Percentiles rank a stretch among this genome's conserved stretches.
Evolutionary conservation across 2,797 vertebrate species (phyloP).

Genomic region (Argyrosomus regius): DNA sequence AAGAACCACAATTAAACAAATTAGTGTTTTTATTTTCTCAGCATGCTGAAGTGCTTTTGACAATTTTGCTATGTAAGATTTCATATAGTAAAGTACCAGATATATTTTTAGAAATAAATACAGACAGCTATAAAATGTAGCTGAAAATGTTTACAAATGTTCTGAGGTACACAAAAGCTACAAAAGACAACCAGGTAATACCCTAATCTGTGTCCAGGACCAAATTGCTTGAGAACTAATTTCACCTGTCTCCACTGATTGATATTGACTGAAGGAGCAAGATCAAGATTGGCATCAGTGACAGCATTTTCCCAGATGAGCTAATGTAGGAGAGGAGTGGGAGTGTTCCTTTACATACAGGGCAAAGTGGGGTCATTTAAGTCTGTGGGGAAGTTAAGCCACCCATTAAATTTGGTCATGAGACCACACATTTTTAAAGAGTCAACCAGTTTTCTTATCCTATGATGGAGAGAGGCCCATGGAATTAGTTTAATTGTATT

Average conservation of each 20-base stretch:
- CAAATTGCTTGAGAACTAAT: constrained; percentile 46
- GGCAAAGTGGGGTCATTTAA: no score
- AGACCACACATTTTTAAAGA: no score
- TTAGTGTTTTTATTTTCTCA: constrained; percentile 9
- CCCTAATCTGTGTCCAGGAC: constrained; percentile 18
- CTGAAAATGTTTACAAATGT: no score
- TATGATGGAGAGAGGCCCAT: no score
- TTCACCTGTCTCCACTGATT: constrained; percentile 48
- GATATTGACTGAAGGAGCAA: constrained; percentile 42
- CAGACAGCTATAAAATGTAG: neutral
- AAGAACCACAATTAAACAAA: neutral
- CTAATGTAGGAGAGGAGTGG: neutral
- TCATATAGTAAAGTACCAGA: neutral
- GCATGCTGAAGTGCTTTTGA: neutral
- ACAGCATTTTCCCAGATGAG: constrained; percentile 32
- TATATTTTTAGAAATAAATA: neutral
- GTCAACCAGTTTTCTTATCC: no score
- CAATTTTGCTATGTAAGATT: neutral
- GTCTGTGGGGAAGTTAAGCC: no score
- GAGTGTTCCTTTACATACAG: neutral
- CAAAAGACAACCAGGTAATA: constrained; percentile 21
- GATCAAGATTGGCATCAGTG: constrained; percentile 43
- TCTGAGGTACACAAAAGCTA: constrained; percentile 8
- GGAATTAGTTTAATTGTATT: no score
- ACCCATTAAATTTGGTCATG: no score